Evolutionary conservation across 2,797 vertebrate species (phyloP).

Genomic region (Chloroceryle inda): DNA sequence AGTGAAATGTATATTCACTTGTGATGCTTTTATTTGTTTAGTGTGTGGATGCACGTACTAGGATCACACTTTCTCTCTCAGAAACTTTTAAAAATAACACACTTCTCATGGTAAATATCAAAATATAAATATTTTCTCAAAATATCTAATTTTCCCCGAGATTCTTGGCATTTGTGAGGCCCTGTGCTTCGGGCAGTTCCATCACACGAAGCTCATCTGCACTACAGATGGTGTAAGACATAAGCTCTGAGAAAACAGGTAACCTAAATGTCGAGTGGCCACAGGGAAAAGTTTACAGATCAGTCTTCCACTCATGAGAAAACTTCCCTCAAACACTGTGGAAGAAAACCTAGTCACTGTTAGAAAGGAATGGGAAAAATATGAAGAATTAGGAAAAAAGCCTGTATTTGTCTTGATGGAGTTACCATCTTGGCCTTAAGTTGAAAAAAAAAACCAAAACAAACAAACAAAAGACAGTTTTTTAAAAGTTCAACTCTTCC

Average conservation of each 20-base stretch:
- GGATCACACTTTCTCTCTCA: neutral
- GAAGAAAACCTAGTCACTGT: accelerated
- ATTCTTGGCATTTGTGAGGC: neutral
- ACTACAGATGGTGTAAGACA: neutral
- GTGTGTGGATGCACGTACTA: neutral
- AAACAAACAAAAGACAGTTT: neutral
- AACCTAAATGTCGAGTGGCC: neutral
- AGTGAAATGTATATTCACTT: neutral
- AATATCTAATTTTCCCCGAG: neutral
- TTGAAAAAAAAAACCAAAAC: accelerated
- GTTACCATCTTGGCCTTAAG: neutral
- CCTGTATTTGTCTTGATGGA: neutral
- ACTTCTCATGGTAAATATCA: neutral
- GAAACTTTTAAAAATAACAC: neutral
- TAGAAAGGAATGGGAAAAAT: neutral
- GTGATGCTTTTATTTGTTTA: neutral
- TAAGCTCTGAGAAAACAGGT: neutral
- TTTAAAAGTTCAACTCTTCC: neutral
- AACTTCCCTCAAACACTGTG: accelerated
- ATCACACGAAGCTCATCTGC: neutral
- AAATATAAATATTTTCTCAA: neutral
- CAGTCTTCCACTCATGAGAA: neutral
- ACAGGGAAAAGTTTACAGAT: neutral
- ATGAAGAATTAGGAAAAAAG: neutral
- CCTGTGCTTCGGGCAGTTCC: neutral